Evolutionary conservation across 2,888 invertebrate species (phyloP).

Genomic region (Leptinotarsa juncta): DNA sequence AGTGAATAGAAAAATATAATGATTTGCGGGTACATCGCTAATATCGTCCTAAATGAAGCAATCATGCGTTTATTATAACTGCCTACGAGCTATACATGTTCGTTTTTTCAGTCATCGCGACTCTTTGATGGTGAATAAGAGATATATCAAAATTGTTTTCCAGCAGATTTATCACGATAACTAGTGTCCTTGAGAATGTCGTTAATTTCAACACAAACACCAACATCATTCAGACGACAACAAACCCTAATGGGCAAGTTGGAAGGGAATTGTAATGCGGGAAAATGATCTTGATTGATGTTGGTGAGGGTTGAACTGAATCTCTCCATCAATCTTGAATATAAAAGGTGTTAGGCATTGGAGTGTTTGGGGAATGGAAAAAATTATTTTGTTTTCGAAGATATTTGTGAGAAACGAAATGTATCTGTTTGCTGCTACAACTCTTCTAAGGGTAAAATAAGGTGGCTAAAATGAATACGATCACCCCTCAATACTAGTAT

Average conservation of each 20-base stretch:
- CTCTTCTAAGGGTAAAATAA: too few relatives aligned
- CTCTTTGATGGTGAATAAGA: not conserved
- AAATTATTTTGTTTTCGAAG: too few relatives aligned
- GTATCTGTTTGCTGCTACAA: too few relatives aligned
- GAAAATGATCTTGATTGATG: slow-evolving; percentile 11
- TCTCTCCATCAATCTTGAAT: too few relatives aligned
- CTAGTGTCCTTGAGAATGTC: slow-evolving; percentile 44
- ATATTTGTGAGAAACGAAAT: too few relatives aligned
- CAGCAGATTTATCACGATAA: slow-evolving; percentile 33
- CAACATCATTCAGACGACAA: slow-evolving; percentile 21
- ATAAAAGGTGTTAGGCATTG: too few relatives aligned
- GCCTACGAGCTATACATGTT: not conserved
- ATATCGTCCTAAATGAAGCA: too few relatives aligned
- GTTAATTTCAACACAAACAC: slow-evolving; percentile 21
- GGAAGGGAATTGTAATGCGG: not conserved
- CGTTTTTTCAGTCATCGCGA: not conserved
- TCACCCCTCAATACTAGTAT: too few relatives aligned
- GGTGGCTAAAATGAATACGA: too few relatives aligned
- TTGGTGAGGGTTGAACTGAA: not conserved
- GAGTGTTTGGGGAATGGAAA: too few relatives aligned
- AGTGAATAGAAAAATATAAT: not conserved
- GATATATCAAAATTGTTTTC: slow-evolving; percentile 1
- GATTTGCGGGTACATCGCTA: too few relatives aligned
- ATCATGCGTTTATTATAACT: too few relatives aligned
- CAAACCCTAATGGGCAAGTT: not conserved